These are phyloP conservation scores for Eidolon dupreanum DNA, from an alignment of 2,797 vertebrate species.

Conservation along the genomic window DNA sequence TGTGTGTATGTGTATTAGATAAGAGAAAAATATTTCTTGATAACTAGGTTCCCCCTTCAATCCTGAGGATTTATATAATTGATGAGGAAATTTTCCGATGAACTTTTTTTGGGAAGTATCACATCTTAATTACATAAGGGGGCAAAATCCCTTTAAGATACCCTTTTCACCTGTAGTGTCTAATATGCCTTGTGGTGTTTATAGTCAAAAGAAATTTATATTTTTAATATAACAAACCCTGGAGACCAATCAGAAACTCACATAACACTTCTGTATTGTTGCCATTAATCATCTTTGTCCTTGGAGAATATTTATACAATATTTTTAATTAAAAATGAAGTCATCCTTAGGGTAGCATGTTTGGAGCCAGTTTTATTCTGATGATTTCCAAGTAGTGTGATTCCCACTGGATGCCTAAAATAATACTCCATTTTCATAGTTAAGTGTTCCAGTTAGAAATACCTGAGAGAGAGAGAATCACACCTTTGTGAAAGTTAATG, in stretches of 20 bases:
- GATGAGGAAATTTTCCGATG: not conserved
- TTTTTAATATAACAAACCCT: not conserved
- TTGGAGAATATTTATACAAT: conserved; percentile 28
- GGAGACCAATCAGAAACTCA: conserved; percentile 51
- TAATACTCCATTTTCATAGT: not conserved
- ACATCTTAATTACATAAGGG: not conserved
- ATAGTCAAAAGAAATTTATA: conserved; percentile 1
- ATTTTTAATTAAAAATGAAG: conserved; percentile 65
- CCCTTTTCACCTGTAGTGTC: not conserved
- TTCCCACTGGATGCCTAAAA: not conserved
- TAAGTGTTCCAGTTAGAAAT: conserved; percentile 27
- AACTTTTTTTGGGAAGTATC: not conserved
- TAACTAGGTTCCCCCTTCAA: not conserved
- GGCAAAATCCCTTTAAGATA: not conserved
- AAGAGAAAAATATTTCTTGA: conserved; percentile 13
- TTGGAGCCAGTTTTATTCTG: not conserved
- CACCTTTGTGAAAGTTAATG: conserved; percentile 38
- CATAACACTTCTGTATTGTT: not conserved
- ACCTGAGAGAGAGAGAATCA: not conserved
- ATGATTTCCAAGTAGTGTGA: conserved; percentile 4
- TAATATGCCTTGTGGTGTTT: not conserved
- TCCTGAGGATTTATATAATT: not conserved
- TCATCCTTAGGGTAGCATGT: conserved; percentile 22
- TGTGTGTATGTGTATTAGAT: not conserved
- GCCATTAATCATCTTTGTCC: conserved; percentile 30